These are phyloP conservation scores for Hydractinia symbiolongicarpus DNA, from an alignment of 30 jellyfish, hydroid and myxozoan species.

Conservation along the genomic window DNA sequence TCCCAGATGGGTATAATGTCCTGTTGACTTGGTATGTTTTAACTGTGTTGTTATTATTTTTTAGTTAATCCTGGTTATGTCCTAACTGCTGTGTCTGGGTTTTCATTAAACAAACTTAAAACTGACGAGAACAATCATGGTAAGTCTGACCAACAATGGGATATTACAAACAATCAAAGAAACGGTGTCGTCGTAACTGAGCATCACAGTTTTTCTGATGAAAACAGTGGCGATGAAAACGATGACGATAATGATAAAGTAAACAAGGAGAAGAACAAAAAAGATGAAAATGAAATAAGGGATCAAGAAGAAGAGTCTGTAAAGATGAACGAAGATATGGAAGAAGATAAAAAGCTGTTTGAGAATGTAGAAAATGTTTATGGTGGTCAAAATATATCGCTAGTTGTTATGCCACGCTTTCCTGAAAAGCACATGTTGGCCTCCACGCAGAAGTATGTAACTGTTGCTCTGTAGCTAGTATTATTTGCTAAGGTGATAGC, in stretches of 20 bases:
- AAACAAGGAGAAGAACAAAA: constrained; percentile 13
- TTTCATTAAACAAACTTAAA: neutral
- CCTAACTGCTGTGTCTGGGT: constrained; percentile 5
- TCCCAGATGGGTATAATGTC: too few relatives aligned
- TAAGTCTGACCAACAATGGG: neutral
- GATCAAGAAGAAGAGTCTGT: constrained; percentile 1
- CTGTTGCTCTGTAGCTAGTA: neutral
- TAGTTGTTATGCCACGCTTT: constrained; percentile 32
- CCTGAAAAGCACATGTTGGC: constrained; percentile 39
- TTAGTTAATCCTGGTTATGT: constrained; percentile 18
- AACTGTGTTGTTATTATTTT: neutral
- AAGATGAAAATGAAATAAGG: constrained; percentile 3
- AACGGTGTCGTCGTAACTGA: neutral
- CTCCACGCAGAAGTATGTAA: constrained; percentile 40
- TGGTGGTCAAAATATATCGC: constrained; percentile 43
- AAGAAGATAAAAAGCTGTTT: constrained; percentile 16
- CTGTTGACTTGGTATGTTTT: too few relatives aligned
- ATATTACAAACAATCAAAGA: neutral
- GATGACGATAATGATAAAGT: constrained; percentile 17
- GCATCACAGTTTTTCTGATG: neutral
- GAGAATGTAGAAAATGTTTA: constrained; percentile 29
- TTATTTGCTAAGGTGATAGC: neutral
- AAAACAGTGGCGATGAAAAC: constrained; percentile 2
- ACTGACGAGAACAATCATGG: too few relatives aligned
- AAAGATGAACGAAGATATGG: neutral